Evolutionary conservation across 2,888 invertebrate species (phyloP), one percentile per base, ranked within the genome.

Genomic region (Stenolophus ochropezus): DNA sequence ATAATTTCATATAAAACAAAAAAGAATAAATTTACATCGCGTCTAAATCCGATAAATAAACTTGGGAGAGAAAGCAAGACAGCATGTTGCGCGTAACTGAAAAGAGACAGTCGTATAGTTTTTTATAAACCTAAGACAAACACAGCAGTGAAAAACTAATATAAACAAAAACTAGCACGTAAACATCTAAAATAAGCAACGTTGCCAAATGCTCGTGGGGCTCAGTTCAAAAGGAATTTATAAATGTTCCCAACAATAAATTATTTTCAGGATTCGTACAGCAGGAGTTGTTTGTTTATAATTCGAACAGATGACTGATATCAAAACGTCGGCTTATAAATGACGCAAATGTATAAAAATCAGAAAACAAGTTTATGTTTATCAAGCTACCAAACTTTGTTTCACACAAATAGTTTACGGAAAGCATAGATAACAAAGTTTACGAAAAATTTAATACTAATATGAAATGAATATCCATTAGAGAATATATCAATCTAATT

Each of bases 171-270:
- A 75, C 75, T 49, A 73, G 47, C 47, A 51, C 21, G 47, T 61
- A 77, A 77, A 42, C 77, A 77, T 77, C 47, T 56, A 42, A 61
- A 77, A 75, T 75, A 75, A 33, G 27, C 56, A 27, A 42, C 47
- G 77, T 77, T 77, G 77, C 61, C 61, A 77, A 77, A 61, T 77
- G 47, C n/a, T 58, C 27, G 53, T 53, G 47, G 27, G 61, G 11
- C 27, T 47, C 73, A 51, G 49, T 53, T 75, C 75, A 75, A 75
- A 71, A 75, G 53, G 73, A 73, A 73, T 73, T 73, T 73, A 47
- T 73, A 73, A 75, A 75, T 75, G 53, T 73, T 51, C 49, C 20
- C 53, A 75, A 53, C 75, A 73, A 49, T 75, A 75, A 51, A 75
- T 75, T 51, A 75, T 75, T 53, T 75, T 53, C 53, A 27, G 75